phyloP scores from a whole-genome alignment of 2,113 vertebrate species.

The Rissa tridactyla region DNA sequence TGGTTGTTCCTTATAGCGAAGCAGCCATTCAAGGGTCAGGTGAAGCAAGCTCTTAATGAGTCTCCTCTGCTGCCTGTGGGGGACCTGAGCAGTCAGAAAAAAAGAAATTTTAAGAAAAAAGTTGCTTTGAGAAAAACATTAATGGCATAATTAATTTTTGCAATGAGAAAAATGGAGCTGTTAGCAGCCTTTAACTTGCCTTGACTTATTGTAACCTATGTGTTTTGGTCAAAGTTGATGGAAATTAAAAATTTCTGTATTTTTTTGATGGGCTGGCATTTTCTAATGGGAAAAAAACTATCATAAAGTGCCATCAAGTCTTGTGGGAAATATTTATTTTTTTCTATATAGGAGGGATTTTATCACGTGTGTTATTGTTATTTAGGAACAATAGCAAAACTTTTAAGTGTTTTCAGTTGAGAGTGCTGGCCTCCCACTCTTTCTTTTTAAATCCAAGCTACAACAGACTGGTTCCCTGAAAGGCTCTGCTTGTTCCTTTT shows the following conservation, averaged over 20 bases:
- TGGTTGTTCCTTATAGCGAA: neutral
- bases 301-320: neutral
- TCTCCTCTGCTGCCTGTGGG: neutral
- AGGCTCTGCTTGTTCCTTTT: neutral
- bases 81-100: neutral
- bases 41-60: neutral
- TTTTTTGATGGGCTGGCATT: neutral
- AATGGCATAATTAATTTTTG: neutral
- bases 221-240: neutral
- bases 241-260: neutral
- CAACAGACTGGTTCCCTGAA: neutral
- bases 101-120: neutral
- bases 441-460: neutral
- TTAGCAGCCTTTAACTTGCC: neutral
- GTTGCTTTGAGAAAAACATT: neutral
- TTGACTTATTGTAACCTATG: neutral
- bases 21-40: neutral
- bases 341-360: neutral
- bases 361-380: neutral
- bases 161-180: neutral
- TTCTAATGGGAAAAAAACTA: neutral
- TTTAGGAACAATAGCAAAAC: slow-evolving; percentile 3
- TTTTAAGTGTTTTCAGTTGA: neutral
- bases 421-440: neutral
- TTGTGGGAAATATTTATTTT: neutral